Evolutionary conservation across 2,113 vertebrate genomes (phyloP).

Genomic region (Spheniscus mendiculus): DNA sequence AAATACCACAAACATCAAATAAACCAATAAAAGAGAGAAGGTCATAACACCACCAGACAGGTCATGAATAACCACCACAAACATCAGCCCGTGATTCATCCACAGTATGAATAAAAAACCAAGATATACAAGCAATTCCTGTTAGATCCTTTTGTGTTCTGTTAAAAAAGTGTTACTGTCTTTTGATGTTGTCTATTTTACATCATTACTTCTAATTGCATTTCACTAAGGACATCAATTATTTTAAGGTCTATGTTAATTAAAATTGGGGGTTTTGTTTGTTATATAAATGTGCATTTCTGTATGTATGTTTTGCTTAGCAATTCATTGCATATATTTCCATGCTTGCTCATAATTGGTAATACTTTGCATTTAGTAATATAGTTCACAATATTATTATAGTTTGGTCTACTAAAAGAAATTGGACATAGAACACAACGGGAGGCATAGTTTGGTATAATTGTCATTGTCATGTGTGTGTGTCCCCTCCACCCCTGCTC

Average conservation of each 20-base stretch:
- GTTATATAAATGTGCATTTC: neutral
- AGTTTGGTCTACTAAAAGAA: neutral
- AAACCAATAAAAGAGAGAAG: conserved; percentile 75
- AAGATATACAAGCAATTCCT: conserved; percentile 49
- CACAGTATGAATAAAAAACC: conserved; percentile 44
- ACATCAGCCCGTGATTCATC: conserved; percentile 66
- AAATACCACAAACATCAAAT: conserved; percentile 73
- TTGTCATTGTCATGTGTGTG: neutral
- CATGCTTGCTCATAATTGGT: neutral
- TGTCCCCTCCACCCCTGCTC: neutral
- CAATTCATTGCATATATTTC: neutral
- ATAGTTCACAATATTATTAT: neutral
- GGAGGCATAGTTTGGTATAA: neutral
- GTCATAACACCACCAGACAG: conserved; percentile 73
- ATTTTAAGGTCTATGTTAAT: conserved; percentile 2
- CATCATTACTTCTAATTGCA: neutral
- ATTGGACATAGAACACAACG: neutral
- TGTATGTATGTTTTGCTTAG: neutral
- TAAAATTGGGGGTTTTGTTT: neutral
- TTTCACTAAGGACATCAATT: neutral
- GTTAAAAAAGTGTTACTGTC: conserved; percentile 14
- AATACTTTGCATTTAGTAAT: neutral
- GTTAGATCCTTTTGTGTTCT: conserved; percentile 20
- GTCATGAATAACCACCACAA: conserved; percentile 71
- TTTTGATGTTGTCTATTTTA: conserved; percentile 22